Evolutionary conservation across 2,888 invertebrate species (phyloP).

Genomic region (Napeogenes inachia): DNA sequence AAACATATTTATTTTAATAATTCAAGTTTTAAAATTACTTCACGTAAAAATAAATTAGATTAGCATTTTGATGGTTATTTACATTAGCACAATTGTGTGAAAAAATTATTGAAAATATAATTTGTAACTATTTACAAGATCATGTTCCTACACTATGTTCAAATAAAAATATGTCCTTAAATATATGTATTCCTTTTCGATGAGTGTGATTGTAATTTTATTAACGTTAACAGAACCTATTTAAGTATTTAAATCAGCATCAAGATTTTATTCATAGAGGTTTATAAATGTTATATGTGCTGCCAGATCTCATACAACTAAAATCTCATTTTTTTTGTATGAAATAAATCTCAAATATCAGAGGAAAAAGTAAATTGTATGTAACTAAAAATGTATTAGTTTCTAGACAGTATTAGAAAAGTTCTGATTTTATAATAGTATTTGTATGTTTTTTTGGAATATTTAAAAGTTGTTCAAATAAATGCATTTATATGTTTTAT

Average conservation of each 20-base stretch:
- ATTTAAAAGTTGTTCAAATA: neutral
- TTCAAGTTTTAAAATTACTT: neutral
- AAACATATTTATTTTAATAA: neutral
- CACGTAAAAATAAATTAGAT: neutral
- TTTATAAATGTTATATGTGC: no score
- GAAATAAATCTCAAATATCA: no score
- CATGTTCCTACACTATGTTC: neutral
- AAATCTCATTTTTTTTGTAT: no score
- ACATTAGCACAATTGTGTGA: neutral
- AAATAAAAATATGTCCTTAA: neutral
- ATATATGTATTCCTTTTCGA: neutral
- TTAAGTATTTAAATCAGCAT: no score
- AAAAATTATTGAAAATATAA: neutral
- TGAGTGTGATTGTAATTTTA: neutral
- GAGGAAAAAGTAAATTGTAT: no score
- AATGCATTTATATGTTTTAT: neutral
- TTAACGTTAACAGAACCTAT: no score
- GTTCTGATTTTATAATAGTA: neutral
- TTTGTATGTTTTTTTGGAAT: neutral
- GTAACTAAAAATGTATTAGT: no score
- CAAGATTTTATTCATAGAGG: no score
- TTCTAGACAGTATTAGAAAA: no score
- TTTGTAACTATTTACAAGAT: neutral
- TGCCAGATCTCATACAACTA: no score
- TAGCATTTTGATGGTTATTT: constrained; percentile 2